These are phyloP conservation scores for Tholera decimalis DNA, from an alignment of 2,888 invertebrate genomes.

Conservation along the genomic window DNA sequence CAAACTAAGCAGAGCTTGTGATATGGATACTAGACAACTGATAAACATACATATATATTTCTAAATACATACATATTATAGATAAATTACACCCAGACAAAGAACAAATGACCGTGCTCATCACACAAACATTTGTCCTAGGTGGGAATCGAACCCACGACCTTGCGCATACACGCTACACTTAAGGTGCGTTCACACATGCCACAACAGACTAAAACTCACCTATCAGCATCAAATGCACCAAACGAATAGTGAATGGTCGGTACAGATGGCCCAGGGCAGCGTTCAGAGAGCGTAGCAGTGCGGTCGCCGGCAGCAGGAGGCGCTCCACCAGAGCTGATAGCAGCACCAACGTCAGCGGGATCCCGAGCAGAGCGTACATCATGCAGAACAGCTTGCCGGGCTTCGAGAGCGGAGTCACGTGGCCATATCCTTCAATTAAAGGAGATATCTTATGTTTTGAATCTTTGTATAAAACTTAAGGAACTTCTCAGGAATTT, in stretches of 20 bases:
- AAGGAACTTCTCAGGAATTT: too few species aligned
- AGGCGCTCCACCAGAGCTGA: conserved; percentile 96
- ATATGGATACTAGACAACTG: too few species aligned
- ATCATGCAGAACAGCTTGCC: conserved; percentile 97
- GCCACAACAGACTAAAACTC: conserved; percentile 59
- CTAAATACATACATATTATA: too few species aligned
- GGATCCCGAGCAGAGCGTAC: conserved; percentile 96
- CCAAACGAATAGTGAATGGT: conserved; percentile 94
- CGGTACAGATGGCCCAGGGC: conserved; percentile 94
- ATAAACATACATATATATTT: too few species aligned
- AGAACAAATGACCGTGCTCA: too few species aligned
- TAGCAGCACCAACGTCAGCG: conserved; percentile 95
- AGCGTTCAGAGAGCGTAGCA: conserved; percentile 93
- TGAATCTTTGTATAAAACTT: too few species aligned
- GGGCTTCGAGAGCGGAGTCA: conserved; percentile 96
- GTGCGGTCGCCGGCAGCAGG: conserved; percentile 93
- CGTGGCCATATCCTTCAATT: conserved; percentile 96
- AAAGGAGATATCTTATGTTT: background rate
- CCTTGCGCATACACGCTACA: background rate
- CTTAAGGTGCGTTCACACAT: too few species aligned
- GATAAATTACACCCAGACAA: too few species aligned
- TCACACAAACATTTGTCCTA: too few species aligned
- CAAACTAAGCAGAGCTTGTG: too few species aligned
- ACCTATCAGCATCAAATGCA: conserved; percentile 94
- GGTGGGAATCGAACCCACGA: too few species aligned